These are phyloP conservation scores for Nephrotoma flavescens DNA, from an alignment of 2,888 invertebrate species.

Conservation along the genomic window DNA sequence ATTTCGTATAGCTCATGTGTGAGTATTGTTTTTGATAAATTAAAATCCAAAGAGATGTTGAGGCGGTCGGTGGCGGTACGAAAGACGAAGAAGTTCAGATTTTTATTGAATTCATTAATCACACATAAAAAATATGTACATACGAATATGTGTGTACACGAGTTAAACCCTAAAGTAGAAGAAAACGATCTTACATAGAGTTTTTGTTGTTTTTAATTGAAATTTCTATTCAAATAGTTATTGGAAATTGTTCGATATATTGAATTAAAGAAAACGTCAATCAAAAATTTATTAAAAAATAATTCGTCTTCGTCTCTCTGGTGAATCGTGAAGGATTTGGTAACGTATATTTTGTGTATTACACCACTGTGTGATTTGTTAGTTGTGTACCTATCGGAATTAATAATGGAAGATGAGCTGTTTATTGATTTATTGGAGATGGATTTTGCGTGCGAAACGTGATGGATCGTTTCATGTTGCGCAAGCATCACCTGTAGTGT, in stretches of 20 bases:
- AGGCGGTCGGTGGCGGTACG: not conserved
- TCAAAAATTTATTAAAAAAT: not conserved
- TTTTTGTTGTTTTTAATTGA: not conserved
- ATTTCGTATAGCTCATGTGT: not conserved
- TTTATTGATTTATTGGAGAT: not conserved
- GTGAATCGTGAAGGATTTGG: not conserved
- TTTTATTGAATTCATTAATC: not conserved
- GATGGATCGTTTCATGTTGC: not conserved
- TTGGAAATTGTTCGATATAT: not conserved
- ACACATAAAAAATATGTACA: not conserved
- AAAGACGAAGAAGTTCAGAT: not conserved
- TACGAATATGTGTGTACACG: not conserved
- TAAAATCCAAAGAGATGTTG: not conserved
- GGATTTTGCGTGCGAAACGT: not conserved
- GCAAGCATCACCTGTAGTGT: not conserved
- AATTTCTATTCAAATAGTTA: not conserved
- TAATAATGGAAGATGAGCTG: not conserved
- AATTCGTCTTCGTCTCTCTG: not conserved
- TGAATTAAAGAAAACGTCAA: not conserved
- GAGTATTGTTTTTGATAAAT: not conserved
- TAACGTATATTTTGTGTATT: not conserved
- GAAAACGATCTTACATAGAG: not conserved
- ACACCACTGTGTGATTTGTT: not conserved
- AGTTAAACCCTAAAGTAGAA: not conserved
- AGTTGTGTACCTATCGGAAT: not conserved